phyloP scores from a whole-genome alignment of 2,888 invertebrate species.

The Tortricodes alternella region DNA sequence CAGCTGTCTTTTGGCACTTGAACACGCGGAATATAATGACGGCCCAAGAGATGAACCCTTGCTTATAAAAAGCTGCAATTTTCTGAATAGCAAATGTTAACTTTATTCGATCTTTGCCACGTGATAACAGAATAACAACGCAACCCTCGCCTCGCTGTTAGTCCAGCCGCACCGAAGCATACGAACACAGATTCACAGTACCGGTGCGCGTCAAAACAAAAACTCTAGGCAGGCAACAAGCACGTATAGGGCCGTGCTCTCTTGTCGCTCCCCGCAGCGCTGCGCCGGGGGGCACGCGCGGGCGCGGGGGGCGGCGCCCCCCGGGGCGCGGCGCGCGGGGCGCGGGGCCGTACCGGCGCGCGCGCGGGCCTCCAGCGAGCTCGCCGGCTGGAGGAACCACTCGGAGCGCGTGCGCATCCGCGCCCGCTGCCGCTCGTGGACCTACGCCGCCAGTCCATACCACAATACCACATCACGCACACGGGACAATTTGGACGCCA shows the following conservation, averaged over 20 bases:
- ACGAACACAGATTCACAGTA: conserved; percentile 71
- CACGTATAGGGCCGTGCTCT: conserved; percentile 77
- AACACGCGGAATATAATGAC: too few relatives aligned
- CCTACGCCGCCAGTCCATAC: conserved; percentile 81
- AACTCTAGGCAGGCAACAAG: conserved; percentile 82
- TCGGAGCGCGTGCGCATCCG: conserved; percentile 98
- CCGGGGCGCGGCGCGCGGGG: conserved; percentile 35
- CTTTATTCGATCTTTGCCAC: too few relatives aligned
- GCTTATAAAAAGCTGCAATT: too few relatives aligned
- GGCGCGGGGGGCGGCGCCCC: conserved; percentile 38
- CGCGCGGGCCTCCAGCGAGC: conserved; percentile 74
- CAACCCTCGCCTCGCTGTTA: conserved; percentile 51
- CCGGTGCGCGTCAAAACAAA: conserved; percentile 79
- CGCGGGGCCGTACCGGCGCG: conserved; percentile 68
- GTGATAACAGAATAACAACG: conserved; percentile 47
- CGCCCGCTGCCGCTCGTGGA: conserved; percentile 97
- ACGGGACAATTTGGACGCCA: background rate
- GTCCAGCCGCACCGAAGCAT: conserved; percentile 71
- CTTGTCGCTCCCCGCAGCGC: conserved; percentile 51
- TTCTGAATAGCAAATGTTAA: too few relatives aligned
- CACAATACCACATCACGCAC: conserved; percentile 36
- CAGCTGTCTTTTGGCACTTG: too few relatives aligned
- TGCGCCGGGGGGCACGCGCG: conserved; percentile 36
- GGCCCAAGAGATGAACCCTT: too few relatives aligned
- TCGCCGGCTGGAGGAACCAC: conserved; percentile 94